phyloP scores from a whole-genome alignment of 2,113 vertebrate species.

The Silurus glanis region DNA sequence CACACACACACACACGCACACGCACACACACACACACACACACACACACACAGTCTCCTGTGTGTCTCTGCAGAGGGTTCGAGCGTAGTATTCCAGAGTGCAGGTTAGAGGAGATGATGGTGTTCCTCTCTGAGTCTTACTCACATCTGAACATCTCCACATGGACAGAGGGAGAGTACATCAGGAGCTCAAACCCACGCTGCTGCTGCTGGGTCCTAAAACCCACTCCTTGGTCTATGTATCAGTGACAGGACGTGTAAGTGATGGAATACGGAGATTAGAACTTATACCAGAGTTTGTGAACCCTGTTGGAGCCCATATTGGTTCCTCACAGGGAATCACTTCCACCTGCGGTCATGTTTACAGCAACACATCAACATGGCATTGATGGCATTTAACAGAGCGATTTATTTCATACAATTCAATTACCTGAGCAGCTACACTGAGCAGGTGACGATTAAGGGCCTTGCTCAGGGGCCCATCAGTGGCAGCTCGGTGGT shows the following conservation, averaged over 20 bases:
- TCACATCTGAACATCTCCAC: conserved; percentile 31
- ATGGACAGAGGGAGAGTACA: conserved; percentile 22
- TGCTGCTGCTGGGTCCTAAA: conserved; percentile 22
- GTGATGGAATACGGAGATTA: no score
- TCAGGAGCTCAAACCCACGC: background rate
- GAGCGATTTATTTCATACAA: no score
- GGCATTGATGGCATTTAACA: no score
- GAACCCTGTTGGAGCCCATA: no score
- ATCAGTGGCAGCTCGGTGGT: no score
- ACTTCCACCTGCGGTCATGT: no score
- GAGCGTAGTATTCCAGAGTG: background rate
- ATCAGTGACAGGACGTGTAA: background rate
- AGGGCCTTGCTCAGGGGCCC: no score
- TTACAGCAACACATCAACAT: no score
- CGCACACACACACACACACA: background rate
- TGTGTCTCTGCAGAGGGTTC: background rate
- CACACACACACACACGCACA: background rate
- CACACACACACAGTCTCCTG: background rate
- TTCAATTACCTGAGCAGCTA: no score
- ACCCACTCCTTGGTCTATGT: background rate
- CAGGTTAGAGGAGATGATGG: background rate
- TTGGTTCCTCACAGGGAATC: no score
- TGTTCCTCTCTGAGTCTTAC: conserved; percentile 6
- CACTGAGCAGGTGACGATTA: no score
- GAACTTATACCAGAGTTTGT: no score